Conservation (phyloP, 1,140 invertebrate genomes). For the Diachasma alloeum region DNA sequence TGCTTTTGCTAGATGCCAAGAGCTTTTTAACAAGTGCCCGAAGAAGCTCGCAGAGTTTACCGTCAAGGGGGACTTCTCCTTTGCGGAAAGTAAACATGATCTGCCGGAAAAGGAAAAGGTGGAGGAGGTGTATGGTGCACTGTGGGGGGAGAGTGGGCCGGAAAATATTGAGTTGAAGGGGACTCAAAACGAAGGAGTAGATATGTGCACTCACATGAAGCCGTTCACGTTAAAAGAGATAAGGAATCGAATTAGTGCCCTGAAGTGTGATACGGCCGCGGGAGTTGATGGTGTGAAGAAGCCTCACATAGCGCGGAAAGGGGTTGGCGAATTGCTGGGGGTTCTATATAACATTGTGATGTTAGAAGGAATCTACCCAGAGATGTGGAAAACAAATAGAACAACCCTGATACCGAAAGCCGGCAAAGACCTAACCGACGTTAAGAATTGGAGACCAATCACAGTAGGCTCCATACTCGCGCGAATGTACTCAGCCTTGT, state of each 20-base stretch:
- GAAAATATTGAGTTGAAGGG: neutral
- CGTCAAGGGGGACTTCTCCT: neutral
- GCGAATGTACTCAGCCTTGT: slow-evolving; percentile 35
- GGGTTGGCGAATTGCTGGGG: neutral
- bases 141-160: slow-evolving; percentile 18
- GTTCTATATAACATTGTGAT: slow-evolving; percentile 26
- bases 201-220: neutral
- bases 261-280: slow-evolving; percentile 10
- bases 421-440: slow-evolving; percentile 27
- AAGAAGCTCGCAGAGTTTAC: slow-evolving; percentile 20
- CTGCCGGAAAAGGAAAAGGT: neutral
- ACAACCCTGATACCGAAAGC: slow-evolving; percentile 43
- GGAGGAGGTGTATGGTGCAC: neutral
- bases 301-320: neutral
- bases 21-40: slow-evolving; percentile 24
- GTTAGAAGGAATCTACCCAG: slow-evolving; percentile 23
- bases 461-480: slow-evolving; percentile 35
- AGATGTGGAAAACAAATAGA: slow-evolving; percentile 36
- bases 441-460: slow-evolving; percentile 40
- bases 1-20: slow-evolving; percentile 8
- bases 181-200: too few species aligned
- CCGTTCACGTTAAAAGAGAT: neutral
- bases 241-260: neutral
- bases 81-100: neutral
- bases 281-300: slow-evolving; percentile 30